These are phyloP conservation scores for Stichopus horrens DNA, from an alignment of 53 echinoderm and acorn worm species.

Conservation along the genomic window DNA sequence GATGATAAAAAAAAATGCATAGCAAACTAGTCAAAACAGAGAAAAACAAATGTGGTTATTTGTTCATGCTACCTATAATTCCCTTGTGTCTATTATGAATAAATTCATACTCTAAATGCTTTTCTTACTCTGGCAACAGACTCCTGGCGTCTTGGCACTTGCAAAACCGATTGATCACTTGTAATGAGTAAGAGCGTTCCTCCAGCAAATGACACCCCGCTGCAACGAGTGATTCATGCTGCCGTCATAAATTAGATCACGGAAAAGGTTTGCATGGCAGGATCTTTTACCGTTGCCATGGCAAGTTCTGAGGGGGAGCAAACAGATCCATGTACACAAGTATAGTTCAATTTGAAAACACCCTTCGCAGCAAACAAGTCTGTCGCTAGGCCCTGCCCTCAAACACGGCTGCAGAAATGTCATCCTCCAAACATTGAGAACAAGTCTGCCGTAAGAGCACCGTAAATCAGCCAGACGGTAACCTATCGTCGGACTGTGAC, in stretches of 20 bases:
- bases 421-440: neutral
- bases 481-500: neutral
- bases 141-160: neutral
- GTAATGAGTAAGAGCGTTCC: neutral
- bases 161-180: neutral
- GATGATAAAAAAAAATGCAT: too few species aligned
- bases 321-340: slow-evolving; percentile 8
- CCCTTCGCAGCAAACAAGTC: neutral
- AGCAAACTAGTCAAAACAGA: too few species aligned
- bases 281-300: slow-evolving; percentile 42
- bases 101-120: neutral
- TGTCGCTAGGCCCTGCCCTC: neutral
- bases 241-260: slow-evolving; percentile 27
- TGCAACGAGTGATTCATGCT: slow-evolving; percentile 26
- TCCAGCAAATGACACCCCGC: neutral
- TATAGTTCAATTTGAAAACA: slow-evolving; percentile 8
- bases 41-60: too few species aligned
- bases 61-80: neutral
- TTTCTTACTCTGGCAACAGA: neutral
- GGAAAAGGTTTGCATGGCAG: neutral
- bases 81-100: neutral
- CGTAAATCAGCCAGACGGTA: neutral
- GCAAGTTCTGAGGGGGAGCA: slow-evolving; percentile 9
- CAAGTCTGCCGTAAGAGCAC: neutral
- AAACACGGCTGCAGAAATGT: neutral